Base-by-base conservation (phyloP, 2,888 invertebrate genomes). In the Coelinius sp. region DNA sequence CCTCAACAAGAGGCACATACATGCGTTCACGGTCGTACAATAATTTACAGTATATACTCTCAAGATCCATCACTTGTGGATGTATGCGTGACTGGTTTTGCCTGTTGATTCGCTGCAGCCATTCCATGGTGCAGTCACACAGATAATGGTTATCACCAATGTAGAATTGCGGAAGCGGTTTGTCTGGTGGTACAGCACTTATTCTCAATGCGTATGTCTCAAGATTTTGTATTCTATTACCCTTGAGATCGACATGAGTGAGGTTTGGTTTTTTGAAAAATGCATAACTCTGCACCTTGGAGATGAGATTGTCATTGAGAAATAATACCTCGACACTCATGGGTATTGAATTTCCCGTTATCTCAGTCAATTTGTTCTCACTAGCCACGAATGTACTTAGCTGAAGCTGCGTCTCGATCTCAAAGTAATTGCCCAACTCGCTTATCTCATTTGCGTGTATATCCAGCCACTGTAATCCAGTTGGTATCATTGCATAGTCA, bases 101-200 rank as follows among this genome's bases (percentile, higher is more conserved):
- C 68, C 86, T 87, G 86, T 94, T 94, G 79, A 94, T 93, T 87
- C 93, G 92, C 88, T 95, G 95, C 79, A 96, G 88, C 96, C 96
- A 97, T 85, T 95, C 95, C 95, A 96, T 95, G 74, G 94, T 94
- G 85, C 96, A 96, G 88, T 95, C 95, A 88, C 97, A 97, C 82
- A 94, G 92, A 84, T 95, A 93, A 70, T 95, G 95, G 88, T 97
- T 97, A 77, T 93, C 93, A 62, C 94, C 95, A 75, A 96, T 93
- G 85, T 93, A 93, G 87, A 96, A 95, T 88, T 95, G 94, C 5
- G 95, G 94, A 72, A 94, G 90, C 24, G 92, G 90, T 86, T 92
- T 92, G 73, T 93, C 93, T 75, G 91, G 89, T 35, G 94, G 93
- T 63, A 94, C 93, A 24, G 93, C 92, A 73, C 93, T 94, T 88